These are phyloP conservation scores for Drosophila takahashii DNA, from an alignment of 1,140 invertebrate genomes.

Conservation along the genomic window DNA sequence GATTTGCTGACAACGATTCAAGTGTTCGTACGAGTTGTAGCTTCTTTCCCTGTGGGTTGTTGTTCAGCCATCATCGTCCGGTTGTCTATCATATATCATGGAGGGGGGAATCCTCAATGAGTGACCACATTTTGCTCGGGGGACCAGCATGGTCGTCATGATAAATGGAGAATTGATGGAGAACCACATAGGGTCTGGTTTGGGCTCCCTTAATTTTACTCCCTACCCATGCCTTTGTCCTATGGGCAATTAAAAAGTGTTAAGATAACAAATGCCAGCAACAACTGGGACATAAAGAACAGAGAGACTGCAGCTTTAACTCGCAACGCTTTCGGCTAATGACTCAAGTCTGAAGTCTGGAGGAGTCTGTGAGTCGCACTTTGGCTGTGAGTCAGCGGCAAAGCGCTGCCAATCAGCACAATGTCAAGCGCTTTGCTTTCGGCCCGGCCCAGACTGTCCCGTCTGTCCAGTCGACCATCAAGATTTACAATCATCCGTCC, in stretches of 20 bases:
- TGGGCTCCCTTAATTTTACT: constrained; percentile 24
- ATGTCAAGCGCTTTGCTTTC: constrained; percentile 54
- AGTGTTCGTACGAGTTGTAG: constrained; percentile 26
- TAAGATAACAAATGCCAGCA: constrained; percentile 51
- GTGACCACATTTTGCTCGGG: constrained; percentile 35
- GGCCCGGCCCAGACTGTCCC: background rate
- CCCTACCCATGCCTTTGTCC: constrained; percentile 9
- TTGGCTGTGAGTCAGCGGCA: constrained; percentile 53
- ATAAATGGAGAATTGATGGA: constrained; percentile 41
- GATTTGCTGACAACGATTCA: constrained; percentile 40
- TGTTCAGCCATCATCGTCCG: constrained; percentile 31
- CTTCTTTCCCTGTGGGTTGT: constrained; percentile 5
- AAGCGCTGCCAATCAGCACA: constrained; percentile 62
- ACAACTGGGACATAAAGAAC: constrained; percentile 31
- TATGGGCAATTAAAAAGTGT: constrained; percentile 71
- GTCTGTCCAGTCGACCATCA: constrained; percentile 7
- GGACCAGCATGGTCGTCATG: constrained; percentile 36
- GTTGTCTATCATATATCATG: constrained; percentile 48
- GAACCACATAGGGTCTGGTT: constrained; percentile 3
- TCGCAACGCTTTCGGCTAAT: constrained; percentile 56
- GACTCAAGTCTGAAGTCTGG: constrained; percentile 46
- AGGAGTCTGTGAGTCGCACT: constrained; percentile 1
- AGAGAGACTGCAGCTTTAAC: constrained; percentile 29
- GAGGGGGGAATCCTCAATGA: constrained; percentile 21
- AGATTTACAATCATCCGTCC: constrained; percentile 70